Percentiles rank a stretch among this genome's conserved stretches.
These are phyloP conservation scores for Parascotia fuliginaria DNA, from an alignment of 2,888 invertebrate species.

Conservation along the genomic window DNA sequence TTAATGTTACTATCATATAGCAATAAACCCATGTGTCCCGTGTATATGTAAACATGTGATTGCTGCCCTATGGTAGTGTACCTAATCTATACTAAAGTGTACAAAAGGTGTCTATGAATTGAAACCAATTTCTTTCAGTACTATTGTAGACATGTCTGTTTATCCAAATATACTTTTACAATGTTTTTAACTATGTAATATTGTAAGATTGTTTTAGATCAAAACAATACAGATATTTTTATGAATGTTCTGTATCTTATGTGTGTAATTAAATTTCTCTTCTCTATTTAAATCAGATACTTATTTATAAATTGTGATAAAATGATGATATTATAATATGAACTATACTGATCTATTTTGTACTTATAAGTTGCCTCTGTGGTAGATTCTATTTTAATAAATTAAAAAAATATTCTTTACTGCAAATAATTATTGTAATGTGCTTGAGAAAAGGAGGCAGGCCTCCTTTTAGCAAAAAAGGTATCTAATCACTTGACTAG, in stretches of 20 bases:
- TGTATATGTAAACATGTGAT: neutral
- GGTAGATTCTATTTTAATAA: slow-evolving; percentile 33
- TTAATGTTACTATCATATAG: too few relatives aligned
- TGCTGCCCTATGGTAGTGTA: too few relatives aligned
- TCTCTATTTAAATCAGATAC: slow-evolving; percentile 16
- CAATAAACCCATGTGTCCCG: too few relatives aligned
- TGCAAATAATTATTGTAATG: neutral
- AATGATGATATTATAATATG: slow-evolving; percentile 10
- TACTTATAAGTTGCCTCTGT: slow-evolving; percentile 31
- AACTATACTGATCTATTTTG: slow-evolving; percentile 26
- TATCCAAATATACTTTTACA: slow-evolving; percentile 43
- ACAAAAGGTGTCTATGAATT: slow-evolving; percentile 12
- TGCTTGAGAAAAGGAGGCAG: neutral
- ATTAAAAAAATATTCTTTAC: slow-evolving; percentile 1
- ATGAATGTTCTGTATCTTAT: slow-evolving; percentile 7
- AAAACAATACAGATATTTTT: slow-evolving; percentile 7
- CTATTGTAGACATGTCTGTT: slow-evolving; percentile 25
- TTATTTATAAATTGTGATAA: slow-evolving; percentile 35
- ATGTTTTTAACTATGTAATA: slow-evolving; percentile 10
- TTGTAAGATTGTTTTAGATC: slow-evolving; percentile 8
- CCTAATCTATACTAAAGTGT: too few relatives aligned
- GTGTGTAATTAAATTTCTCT: slow-evolving; percentile 11
- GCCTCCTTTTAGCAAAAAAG: too few relatives aligned
- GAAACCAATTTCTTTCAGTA: slow-evolving; percentile 20
- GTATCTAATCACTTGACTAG: too few relatives aligned